Conservation (phyloP, 2,888 invertebrate species). For the Sipunculus nudus region DNA sequence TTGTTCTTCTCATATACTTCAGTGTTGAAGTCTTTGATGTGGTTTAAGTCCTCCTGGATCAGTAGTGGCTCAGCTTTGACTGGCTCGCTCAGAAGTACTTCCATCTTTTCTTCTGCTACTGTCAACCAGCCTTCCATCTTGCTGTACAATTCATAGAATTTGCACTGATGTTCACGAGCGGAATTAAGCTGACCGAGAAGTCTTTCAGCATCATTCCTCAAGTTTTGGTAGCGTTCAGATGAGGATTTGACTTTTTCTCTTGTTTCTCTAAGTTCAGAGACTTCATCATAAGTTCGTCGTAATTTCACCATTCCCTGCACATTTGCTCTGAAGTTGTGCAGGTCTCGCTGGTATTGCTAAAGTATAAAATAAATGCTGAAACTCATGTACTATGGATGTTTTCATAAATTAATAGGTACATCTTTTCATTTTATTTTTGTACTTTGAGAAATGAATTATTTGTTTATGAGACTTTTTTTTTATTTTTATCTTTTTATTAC, state of each 20-base stretch:
- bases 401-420: too few relatives aligned
- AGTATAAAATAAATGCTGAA: too few relatives aligned
- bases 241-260: conserved; percentile 71
- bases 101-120: conserved; percentile 73
- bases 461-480: too few relatives aligned
- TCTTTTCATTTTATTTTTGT: too few relatives aligned
- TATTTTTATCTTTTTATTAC: too few relatives aligned
- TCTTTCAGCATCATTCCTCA: conserved; percentile 82
- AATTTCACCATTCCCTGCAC: conserved; percentile 7
- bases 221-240: conserved; percentile 72
- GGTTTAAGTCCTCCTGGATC: conserved; percentile 74
- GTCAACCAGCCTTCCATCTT: conserved; percentile 92
- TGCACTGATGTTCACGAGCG: conserved; percentile 89
- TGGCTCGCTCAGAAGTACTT: conserved; percentile 79
- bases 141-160: conserved; percentile 94
- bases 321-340: conserved; percentile 13
- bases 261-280: conserved; percentile 71
- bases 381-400: too few relatives aligned
- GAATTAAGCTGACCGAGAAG: conserved; percentile 90
- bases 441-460: too few relatives aligned
- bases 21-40: conserved; percentile 82
- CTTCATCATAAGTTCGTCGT: conserved; percentile 67
- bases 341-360: conserved; percentile 27
- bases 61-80: conserved; percentile 86
- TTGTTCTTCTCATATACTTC: conserved; percentile 88